Base-by-base conservation (phyloP, 2,888 invertebrate species). In the Nudaria mundana region DNA sequence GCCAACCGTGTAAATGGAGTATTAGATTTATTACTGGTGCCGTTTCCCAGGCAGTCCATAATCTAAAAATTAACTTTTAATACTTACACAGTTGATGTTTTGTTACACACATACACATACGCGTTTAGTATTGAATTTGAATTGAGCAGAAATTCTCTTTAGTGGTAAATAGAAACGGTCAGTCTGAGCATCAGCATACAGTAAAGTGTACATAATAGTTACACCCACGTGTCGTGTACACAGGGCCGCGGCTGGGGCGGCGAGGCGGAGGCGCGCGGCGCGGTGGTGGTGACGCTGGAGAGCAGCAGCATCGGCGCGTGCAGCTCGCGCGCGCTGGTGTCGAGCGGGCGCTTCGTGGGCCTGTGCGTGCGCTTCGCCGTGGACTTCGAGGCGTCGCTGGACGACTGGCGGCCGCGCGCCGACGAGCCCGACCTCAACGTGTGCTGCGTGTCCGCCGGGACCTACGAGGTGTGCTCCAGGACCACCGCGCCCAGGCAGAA, bases 371-470 rank as follows among this genome's bases (percentile, higher is more conserved):
- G 98, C 35, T 99, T 99, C 87, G 97, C 98, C 0, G 98, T 98
- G 66, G 98, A 99, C 81, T 98, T 98, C 84, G 98, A 98, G 84
- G 96, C 97, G 0, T 96, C 97, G 18, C 89, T 98, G 62, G 98
- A 98, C 73, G 98, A 98, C 78, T 98, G 98, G 98, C 97, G 97
- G 78, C 98, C 98, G 0, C 94, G 96, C 66, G 91, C 93, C 72
- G 92, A 90, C 35, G 96, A 96, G 66, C 92, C 91, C 42, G 93
- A 94, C 39, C 94, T 96, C 93, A 97, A 97, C 76, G 91, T 97
- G 28, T 98, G 99, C 83, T 95, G 97, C 37, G 99, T 99, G n/a
- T 98, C 98, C 6, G 98, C 98, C 80, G 99, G 99, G 10, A 98
- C 98, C 1, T 99, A 98, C 71, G 98, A 99, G 88, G 97, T 99